These are phyloP conservation scores for Passer domesticus DNA, from an alignment of 2,113 vertebrate genomes.

Conservation along the genomic window DNA sequence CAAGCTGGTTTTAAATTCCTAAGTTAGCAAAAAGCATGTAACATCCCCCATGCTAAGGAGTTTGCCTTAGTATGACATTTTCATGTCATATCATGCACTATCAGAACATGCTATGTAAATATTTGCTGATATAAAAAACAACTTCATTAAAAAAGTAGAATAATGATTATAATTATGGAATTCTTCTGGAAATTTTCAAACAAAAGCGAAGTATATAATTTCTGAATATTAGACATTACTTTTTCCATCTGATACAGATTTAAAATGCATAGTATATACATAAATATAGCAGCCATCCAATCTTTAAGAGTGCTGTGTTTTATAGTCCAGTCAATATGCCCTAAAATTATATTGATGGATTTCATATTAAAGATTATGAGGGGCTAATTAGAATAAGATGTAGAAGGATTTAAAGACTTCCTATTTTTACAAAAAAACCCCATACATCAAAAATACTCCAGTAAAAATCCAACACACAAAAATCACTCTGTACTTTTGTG, in stretches of 20 bases:
- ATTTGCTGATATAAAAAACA: neutral
- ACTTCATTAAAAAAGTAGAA: neutral
- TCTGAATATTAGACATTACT: constrained; percentile 46
- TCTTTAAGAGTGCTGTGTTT: neutral
- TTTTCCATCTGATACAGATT: constrained; percentile 67
- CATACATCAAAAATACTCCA: neutral
- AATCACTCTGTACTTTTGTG: neutral
- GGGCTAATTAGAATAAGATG: neutral
- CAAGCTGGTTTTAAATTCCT: neutral
- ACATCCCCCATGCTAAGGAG: neutral
- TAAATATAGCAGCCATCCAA: neutral
- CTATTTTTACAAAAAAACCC: neutral
- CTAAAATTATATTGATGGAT: neutral
- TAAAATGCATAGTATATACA: constrained; percentile 23
- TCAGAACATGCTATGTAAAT: neutral
- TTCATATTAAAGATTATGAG: neutral
- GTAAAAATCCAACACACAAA: neutral
- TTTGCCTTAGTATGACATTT: neutral
- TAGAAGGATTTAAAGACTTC: neutral
- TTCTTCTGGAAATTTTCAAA: neutral
- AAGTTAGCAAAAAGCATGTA: neutral
- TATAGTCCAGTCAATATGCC: neutral
- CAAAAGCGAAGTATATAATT: neutral
- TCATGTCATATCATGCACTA: neutral
- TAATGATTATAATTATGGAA: neutral